Conservation (phyloP, 2,797 vertebrate species). For the Fistularia tabacaria region DNA sequence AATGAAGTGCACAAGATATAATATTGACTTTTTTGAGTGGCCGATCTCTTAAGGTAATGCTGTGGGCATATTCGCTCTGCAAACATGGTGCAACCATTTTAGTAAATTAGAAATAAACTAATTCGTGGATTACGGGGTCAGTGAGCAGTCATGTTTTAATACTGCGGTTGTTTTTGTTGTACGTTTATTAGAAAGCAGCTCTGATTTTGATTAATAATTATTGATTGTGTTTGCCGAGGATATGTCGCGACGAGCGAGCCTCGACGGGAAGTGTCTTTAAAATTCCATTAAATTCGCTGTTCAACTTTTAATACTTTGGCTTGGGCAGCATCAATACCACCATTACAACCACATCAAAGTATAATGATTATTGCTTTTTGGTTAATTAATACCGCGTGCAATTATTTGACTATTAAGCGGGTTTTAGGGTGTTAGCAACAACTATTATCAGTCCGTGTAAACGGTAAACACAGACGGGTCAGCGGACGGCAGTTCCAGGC, state of each 20-base stretch:
- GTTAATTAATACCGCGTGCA: constrained; percentile 2
- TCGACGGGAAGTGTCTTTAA: constrained; percentile 54
- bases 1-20: too few relatives aligned
- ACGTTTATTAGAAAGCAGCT: constrained; percentile 9
- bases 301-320: not conserved
- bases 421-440: constrained; percentile 5
- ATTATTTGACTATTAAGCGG: constrained; percentile 7
- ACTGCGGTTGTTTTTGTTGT: not conserved
- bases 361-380: not conserved
- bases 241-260: constrained; percentile 22
- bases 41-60: too few relatives aligned
- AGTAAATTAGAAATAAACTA: too few relatives aligned
- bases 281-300: constrained; percentile 45
- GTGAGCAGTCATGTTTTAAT: too few relatives aligned
- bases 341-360: constrained; percentile 1
- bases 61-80: too few relatives aligned
- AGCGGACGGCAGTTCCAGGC: constrained; percentile 42
- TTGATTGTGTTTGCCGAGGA: constrained; percentile 22
- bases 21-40: too few relatives aligned
- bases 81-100: too few relatives aligned
- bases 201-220: not conserved
- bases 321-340: too few relatives aligned
- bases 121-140: too few relatives aligned
- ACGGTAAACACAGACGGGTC: constrained; percentile 56
- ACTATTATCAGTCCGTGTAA: constrained; percentile 31